phyloP scores from a whole-genome alignment of 2,113 vertebrate genomes.

The Benitochromis conjunctus region DNA sequence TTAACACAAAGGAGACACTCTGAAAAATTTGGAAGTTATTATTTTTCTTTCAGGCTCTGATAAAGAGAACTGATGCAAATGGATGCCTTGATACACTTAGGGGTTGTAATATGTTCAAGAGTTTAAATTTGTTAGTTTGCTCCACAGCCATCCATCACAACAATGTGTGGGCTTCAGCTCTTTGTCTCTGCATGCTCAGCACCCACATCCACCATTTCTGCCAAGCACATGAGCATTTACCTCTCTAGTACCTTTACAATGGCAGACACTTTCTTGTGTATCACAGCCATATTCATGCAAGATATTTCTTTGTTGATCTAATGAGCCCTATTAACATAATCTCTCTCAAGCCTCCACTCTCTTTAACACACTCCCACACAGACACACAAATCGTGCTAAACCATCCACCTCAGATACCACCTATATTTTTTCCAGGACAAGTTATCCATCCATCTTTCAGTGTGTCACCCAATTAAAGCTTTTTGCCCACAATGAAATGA shows the following conservation, averaged over 20 bases:
- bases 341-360: not conserved
- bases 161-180: slow-evolving; percentile 14
- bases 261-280: not conserved
- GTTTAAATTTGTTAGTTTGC: not conserved
- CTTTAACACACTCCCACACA: not conserved
- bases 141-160: not conserved
- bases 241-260: not conserved
- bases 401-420: not conserved
- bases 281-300: not conserved
- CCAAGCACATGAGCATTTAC: not conserved
- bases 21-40: slow-evolving; percentile 19
- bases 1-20: not conserved
- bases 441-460: slow-evolving; percentile 42
- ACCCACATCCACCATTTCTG: not conserved
- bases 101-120: not conserved
- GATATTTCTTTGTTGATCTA: not conserved
- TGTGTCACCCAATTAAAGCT: slow-evolving; percentile 63
- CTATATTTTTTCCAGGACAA: not conserved
- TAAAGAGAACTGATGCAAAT: not conserved
- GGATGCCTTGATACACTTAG: not conserved
- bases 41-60: not conserved
- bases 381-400: not conserved
- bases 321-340: slow-evolving; percentile 17
- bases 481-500: slow-evolving; percentile 57
- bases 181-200: not conserved